Evolutionary conservation across 53 echinoderm and acorn worm genomes (phyloP), one percentile per base, ranked within the genome.

Genomic region (Arbacia lixula): DNA sequence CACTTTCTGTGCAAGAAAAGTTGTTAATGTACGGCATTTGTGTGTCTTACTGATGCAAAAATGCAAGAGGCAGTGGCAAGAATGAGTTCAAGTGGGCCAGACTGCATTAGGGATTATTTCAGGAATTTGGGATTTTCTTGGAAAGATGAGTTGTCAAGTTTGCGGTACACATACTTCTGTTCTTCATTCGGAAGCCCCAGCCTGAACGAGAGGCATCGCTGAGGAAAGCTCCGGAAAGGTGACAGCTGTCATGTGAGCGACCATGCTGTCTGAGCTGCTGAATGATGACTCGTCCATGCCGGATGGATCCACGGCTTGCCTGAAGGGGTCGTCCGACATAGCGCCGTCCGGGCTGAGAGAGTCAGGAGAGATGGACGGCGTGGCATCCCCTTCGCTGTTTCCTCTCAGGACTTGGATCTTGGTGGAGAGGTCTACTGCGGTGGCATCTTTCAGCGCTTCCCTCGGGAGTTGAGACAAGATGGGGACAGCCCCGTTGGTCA

Each of bases 271-370:
- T 1, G 82, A 81, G 50, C 82, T 81, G 64, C 62, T 81, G 51
- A 63, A 81, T n/a, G 82, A 81, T 29, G 82, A 81, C 62, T 81
- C 82, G 33, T 81, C 82, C 1, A 81, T 81, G 50, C 63, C 64
- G 0, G 82, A 81, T 19, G 82, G 63, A 46, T 81, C 82, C 30
- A 63, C 50, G 21, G 64, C 82, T 20, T 81, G 82, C 26, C 64
- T 61, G 82, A 81, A 81, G 5, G 82, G 82, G 34, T 81, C 82
- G 42, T 81, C 82, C 19, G 82, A 81, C 82, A 81, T 62, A 40
- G 46, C 82, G 21, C 82, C 82, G 40, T 81, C 82, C 19, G 82
- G 82, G 40, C 82, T 81, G 63, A 81, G 46, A 49, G 82, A 81
- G 50, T 81, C 82, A 1, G 82, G 82, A 19, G 82, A 81, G 32